Conservation (phyloP, 2,888 invertebrate genomes). For the Boloria selene region DNA sequence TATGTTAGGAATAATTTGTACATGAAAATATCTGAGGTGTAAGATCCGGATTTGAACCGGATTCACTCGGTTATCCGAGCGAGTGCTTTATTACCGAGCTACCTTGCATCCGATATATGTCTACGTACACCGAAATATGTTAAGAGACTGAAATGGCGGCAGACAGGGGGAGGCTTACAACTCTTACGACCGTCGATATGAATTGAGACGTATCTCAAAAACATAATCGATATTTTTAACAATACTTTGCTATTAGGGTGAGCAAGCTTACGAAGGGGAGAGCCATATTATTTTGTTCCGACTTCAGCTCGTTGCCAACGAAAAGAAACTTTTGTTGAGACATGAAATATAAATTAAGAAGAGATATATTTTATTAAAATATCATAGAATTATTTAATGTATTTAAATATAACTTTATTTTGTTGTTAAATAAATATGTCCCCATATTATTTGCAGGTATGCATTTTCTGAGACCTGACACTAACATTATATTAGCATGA, state of each 20-base stretch:
- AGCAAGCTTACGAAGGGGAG: constrained; percentile 38
- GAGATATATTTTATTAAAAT: background rate
- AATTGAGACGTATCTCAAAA: constrained; percentile 41
- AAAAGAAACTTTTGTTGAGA: constrained; percentile 17
- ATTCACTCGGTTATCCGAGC: too few relatives aligned
- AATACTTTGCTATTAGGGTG: constrained; percentile 44
- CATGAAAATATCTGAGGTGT: too few relatives aligned
- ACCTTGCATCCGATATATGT: too few relatives aligned
- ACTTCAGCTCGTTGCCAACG: constrained; percentile 7
- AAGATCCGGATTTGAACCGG: too few relatives aligned
- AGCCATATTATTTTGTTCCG: constrained; percentile 38
- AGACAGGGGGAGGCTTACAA: constrained; percentile 28
- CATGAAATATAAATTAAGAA: background rate
- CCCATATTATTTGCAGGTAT: too few relatives aligned
- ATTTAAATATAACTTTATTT: background rate
- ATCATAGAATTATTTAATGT: background rate
- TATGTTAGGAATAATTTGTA: too few relatives aligned
- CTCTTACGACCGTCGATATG: constrained; percentile 39
- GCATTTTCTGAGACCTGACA: too few relatives aligned
- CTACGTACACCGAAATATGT: constrained; percentile 4
- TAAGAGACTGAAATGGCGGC: background rate
- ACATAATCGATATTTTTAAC: constrained; percentile 42
- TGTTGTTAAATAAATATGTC: too few relatives aligned
- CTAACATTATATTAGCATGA: too few relatives aligned
- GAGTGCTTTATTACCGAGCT: too few relatives aligned